A percentile compares a stretch with the other conserved stretches of the same genome.
Conservation (phyloP, 2,797 vertebrate genomes). For the Anabacerthia variegaticeps region DNA sequence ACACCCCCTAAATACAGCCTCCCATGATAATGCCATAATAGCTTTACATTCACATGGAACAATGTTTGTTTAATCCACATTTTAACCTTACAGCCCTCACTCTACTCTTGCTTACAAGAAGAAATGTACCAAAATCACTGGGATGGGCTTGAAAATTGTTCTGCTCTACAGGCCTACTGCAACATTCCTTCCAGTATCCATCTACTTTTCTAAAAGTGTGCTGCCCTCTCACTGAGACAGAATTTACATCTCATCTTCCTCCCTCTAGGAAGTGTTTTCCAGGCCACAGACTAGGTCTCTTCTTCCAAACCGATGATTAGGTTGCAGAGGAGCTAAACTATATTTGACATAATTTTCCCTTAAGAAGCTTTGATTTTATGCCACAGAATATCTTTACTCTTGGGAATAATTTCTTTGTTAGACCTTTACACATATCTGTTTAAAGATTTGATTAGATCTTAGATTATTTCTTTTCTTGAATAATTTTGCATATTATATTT, state of each 20-base stretch:
- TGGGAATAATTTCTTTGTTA: background rate
- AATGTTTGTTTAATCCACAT: background rate
- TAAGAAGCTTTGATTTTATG: background rate
- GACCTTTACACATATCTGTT: background rate
- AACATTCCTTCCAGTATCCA: background rate
- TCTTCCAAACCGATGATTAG: background rate
- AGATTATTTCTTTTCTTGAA: background rate
- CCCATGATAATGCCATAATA: background rate
- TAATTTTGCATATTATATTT: background rate
- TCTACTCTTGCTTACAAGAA: background rate
- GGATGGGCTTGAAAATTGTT: background rate
- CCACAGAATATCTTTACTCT: background rate
- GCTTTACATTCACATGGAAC: background rate
- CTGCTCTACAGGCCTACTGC: background rate
- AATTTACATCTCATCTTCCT: background rate
- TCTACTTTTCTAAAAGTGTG: background rate
- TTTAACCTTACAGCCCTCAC: background rate
- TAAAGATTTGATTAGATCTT: constrained; percentile 11
- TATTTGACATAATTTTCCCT: background rate
- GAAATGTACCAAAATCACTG: background rate
- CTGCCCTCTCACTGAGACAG: background rate
- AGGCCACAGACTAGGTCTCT: background rate
- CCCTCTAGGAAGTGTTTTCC: background rate
- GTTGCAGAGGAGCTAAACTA: background rate
- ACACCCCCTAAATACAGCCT: background rate